A percentile compares a stretch with the other conserved stretches of the same genome.
Conservation (phyloP, 2,113 vertebrate species). For the Hoplias malabaricus region DNA sequence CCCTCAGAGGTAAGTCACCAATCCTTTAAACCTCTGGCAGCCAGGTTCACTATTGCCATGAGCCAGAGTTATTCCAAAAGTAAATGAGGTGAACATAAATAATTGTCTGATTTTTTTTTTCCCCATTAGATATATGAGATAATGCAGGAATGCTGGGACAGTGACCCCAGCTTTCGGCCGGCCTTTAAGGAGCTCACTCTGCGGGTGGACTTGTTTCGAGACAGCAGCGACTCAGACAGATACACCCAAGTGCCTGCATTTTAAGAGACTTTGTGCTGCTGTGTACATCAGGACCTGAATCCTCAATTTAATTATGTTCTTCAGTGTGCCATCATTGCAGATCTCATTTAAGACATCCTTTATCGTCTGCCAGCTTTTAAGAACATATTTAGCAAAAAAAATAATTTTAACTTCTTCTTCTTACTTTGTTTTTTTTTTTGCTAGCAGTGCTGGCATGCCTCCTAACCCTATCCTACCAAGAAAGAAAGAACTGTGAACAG, state of each 20-base stretch:
- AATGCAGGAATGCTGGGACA: conserved; percentile 94
- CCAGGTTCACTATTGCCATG: no score
- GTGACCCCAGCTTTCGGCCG: conserved; percentile 77
- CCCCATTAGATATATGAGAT: conserved; percentile 81
- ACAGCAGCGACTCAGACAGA: conserved; percentile 67
- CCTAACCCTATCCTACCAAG: neutral
- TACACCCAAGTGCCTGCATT: conserved; percentile 50
- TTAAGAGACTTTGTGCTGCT: conserved; percentile 23
- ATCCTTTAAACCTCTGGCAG: no score
- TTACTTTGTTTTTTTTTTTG: neutral
- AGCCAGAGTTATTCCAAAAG: no score
- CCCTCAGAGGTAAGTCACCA: conserved; percentile 82
- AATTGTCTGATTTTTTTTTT: neutral
- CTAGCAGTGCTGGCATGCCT: conserved; percentile 47
- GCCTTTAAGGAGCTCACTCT: conserved; percentile 83
- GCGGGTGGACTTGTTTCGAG: conserved; percentile 83
- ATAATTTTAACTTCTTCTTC: conserved; percentile 2
- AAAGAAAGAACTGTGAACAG: conserved; percentile 48
- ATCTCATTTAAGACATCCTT: conserved; percentile 21
- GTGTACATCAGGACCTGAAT: neutral
- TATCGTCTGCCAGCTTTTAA: conserved; percentile 27
- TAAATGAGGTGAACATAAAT: neutral
- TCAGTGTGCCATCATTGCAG: conserved; percentile 36
- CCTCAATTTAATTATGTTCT: neutral
- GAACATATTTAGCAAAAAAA: neutral